Base-by-base conservation (phyloP, 1,140 invertebrate species). In the Antheraea mylitta region DNA sequence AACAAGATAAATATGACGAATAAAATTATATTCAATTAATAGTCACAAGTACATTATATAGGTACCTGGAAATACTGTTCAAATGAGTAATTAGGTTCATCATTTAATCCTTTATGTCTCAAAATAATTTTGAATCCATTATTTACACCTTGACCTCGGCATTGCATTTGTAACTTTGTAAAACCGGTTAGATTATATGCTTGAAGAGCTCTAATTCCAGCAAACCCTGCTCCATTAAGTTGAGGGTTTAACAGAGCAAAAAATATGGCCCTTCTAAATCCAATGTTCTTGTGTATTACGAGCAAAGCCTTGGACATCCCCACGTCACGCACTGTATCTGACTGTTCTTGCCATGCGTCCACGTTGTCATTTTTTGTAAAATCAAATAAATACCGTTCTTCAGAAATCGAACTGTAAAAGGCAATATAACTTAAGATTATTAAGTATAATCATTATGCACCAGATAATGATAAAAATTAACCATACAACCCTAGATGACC, bases 191-290 rank as follows among this genome's bases (percentile, higher is more conserved):
- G 76, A 82, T 96, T 83, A 18, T 92, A 89, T 37, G 65, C 76
- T 6, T 89, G 89, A 7, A 81, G 65, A 0, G 87, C 94, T 48
- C 93, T 82, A 63, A 95, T 91, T 10, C 95, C 95, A 58, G 95
- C 95, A 83, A 96, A 96, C 7, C 95, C 94, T 38, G 95, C 95
- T 1, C 95, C 95, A 73, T 96, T 95, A 9, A 93, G 89, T 83
- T 96, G 95, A 7, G 95, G 95, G 81, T 96, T 95, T 7, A 96
- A 80, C 16, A 96, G 75, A 5, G 94, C 93, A 74, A 96, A 96
- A 69, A 96, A 94, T 76, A 96, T 87, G 0, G 94, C 95, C 77
- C 94, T 84, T 83, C 95, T 94, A 70, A 94, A 95, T 72, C 92
- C 84, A 6, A 93, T 94, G 76, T 94, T 95, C 79, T 95, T 94